A percentile compares a stretch with the other conserved stretches of the same genome.
These are phyloP conservation scores for Phataginus tetradactyla DNA, from an alignment of 2,797 vertebrate species.

Conservation along the genomic window DNA sequence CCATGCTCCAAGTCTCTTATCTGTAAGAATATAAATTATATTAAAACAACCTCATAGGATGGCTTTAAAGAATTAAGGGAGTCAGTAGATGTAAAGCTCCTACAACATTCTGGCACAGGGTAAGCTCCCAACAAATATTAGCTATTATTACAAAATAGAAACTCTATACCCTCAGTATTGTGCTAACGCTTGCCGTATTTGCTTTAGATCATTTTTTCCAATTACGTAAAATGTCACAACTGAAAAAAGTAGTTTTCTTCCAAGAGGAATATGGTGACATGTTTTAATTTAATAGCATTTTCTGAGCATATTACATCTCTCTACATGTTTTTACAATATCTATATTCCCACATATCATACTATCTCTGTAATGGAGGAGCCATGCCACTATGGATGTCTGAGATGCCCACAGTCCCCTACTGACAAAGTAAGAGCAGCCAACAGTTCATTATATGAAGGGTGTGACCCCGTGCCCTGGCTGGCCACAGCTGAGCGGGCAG, in stretches of 20 bases:
- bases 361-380: background rate
- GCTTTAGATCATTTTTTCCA: background rate
- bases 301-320: background rate
- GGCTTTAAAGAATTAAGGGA: background rate
- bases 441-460: background rate
- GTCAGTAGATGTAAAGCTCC: background rate
- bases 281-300: background rate
- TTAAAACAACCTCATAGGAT: background rate
- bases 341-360: background rate
- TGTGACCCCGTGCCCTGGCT: background rate
- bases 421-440: background rate
- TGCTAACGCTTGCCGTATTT: background rate
- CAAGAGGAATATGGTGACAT: background rate
- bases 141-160: background rate
- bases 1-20: background rate
- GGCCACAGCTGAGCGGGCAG: background rate
- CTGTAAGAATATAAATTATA: background rate
- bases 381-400: background rate
- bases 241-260: background rate
- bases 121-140: background rate
- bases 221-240: background rate
- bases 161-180: background rate
- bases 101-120: background rate
- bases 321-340: background rate
- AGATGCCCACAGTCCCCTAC: background rate